Base-by-base conservation (phyloP, 1,140 invertebrate genomes). In the Sinonovacula constricta region DNA sequence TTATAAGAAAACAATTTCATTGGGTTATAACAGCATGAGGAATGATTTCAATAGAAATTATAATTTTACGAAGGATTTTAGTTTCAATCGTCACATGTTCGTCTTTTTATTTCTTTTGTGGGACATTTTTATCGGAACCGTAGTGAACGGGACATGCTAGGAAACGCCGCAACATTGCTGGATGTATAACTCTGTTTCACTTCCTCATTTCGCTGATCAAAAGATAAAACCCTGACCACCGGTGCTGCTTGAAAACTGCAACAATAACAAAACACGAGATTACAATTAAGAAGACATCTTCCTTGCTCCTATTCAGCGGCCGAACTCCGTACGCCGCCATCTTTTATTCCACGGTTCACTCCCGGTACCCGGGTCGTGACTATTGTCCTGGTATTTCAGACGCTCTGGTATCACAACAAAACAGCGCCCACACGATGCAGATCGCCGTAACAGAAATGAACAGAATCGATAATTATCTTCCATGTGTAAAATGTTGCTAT, bases 201-300 rank as follows among this genome's bases (percentile, higher is more conserved):
- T n/a, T n/a, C n/a, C n/a, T n/a, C n/a, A n/a, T n/a, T n/a, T n/a
- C n/a, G n/a, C n/a, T n/a, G n/a, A n/a, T n/a, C n/a, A n/a, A n/a
- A n/a, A n/a, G n/a, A n/a, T n/a, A n/a, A n/a, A n/a, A n/a, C n/a
- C n/a, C n/a, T n/a, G n/a, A n/a, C n/a, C n/a, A n/a, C n/a, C n/a
- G n/a, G n/a, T n/a, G n/a, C n/a, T n/a, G n/a, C n/a, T n/a, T 45
- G 39, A 18, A 7, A 18, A 45, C 39, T 18, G 39, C 18, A 45
- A 45, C 39, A 45, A 45, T 45, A 45, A 45, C 39, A 45, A 45
- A 45, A 45, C 39, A 45, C 39, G 39, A 45, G 39, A 45, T 45
- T 45, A 45, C 39, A 10, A 45, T 45, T 45, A 45, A 45, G 39
- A 18, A 45, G 18, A 45, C 7, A 45, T 45, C 7, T 18, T 7